A percentile compares a stretch with the other conserved stretches of the same genome.
Conservation (phyloP, 2,888 invertebrate genomes). For the Drosophila niveifrons region DNA sequence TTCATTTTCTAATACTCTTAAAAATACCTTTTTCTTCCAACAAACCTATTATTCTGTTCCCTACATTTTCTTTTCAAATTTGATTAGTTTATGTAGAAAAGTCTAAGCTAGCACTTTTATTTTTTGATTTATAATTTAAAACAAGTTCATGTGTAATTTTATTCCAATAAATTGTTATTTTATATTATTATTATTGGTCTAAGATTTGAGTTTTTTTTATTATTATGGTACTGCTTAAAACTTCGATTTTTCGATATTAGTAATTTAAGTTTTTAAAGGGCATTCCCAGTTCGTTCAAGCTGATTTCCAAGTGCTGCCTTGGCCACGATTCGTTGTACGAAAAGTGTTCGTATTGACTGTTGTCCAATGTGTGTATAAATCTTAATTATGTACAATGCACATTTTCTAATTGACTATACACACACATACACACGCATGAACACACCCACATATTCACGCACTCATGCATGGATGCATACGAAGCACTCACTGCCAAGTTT, state of each 20-base stretch:
- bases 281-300: slow-evolving; percentile 20
- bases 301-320: background rate
- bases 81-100: too few relatives aligned
- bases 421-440: slow-evolving; percentile 16
- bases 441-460: slow-evolving; percentile 17
- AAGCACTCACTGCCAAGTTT: background rate
- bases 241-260: too few relatives aligned
- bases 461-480: background rate
- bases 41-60: too few relatives aligned
- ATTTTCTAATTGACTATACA: slow-evolving; percentile 76
- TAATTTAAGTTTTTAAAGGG: slow-evolving; percentile 4
- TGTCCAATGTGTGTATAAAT: slow-evolving; percentile 70
- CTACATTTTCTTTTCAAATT: too few relatives aligned
- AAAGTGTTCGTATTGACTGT: slow-evolving; percentile 57
- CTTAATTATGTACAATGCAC: slow-evolving; percentile 79
- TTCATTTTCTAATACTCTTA: too few relatives aligned
- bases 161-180: background rate
- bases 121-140: too few relatives aligned
- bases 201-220: too few relatives aligned
- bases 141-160: too few relatives aligned
- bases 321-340: slow-evolving; percentile 48
- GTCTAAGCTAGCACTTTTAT: too few relatives aligned
- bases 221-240: too few relatives aligned
- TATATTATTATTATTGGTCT: background rate
- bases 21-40: too few relatives aligned